Base-by-base conservation (phyloP, 2,797 vertebrate species). In the Onychomys torridus region DNA sequence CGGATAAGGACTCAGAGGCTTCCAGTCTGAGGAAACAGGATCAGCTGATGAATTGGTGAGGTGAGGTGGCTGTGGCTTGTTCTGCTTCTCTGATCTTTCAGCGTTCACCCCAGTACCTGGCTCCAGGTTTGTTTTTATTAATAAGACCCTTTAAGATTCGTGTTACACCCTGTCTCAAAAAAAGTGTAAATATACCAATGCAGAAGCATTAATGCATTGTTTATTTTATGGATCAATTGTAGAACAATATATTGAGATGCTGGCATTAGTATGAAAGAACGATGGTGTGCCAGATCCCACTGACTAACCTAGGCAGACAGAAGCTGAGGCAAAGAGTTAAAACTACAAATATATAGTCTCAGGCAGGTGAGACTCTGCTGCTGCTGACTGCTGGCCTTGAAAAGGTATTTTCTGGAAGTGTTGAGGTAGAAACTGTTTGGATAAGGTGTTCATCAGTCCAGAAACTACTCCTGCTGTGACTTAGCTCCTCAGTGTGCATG, bases 381-480 rank as follows among this genome's bases (percentile, higher is more conserved):
- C 46, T 21, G 65, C 78, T 13, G 43, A 75, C 71, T 84, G 16
- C n/a, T 93, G 57, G 91, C 57, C 76, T 79, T 19, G 32, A 46
- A 23, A n/a, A 61, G 6, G 2, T 73, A 65, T 93, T 84, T 97
- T 89, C 89, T 93, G 32, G 89, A 81, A 93, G 87, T 81, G 75
- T 23, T 89, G 59, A 97, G 85, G 67, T 77, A 43, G 40, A 46
- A 73, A 84, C 34, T 92, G 11, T 65, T 46, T 46, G 25, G 71
- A 91, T 91, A 67, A 73, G 12, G n/a, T 71, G 61, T 43, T 93
- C 43, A 76, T 87, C 59, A 86, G 79, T 91, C n/a, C 16, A 86
- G 69, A 97, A 97, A 91, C 34, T 84, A 95, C 43, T 79, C 92
- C 0, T 25, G 75, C 77, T 85, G 59, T 52, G 85, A 67, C 25